Evolutionary conservation across 2,113 vertebrate genomes (phyloP).

Genomic region (Anolis sagrei): DNA sequence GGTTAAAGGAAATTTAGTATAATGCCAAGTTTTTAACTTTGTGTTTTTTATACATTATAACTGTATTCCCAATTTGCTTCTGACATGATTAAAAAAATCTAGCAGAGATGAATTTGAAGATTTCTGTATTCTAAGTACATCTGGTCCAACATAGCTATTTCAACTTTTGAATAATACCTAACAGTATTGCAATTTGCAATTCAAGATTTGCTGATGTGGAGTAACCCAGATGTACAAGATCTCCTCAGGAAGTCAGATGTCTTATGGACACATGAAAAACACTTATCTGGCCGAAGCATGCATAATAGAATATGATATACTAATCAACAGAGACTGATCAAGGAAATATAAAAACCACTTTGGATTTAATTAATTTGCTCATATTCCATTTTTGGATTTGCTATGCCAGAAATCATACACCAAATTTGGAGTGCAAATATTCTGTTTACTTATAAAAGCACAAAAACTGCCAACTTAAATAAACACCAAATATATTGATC

Average conservation of each 20-base stretch:
- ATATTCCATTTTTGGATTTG: slow-evolving; percentile 15
- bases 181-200: background rate
- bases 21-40: no score
- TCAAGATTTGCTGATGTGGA: background rate
- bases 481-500: slow-evolving; percentile 72
- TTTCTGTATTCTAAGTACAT: background rate
- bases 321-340: background rate
- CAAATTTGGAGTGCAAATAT: slow-evolving; percentile 65
- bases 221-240: background rate
- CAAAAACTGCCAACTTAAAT: slow-evolving; percentile 75
- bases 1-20: no score
- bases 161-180: background rate
- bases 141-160: background rate
- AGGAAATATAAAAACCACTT: background rate
- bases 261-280: background rate
- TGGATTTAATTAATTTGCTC: background rate
- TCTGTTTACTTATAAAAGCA: slow-evolving; percentile 75
- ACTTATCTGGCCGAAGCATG: slow-evolving; percentile 4
- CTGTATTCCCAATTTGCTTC: no score
- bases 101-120: background rate
- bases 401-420: slow-evolving; percentile 36
- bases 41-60: no score
- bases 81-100: no score
- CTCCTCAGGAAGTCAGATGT: background rate
- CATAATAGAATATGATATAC: background rate